A percentile compares a stretch with the other conserved stretches of the same genome.
Evolutionary conservation across 2,888 invertebrate species (phyloP).

Genomic region (Mimachlamys varia): DNA sequence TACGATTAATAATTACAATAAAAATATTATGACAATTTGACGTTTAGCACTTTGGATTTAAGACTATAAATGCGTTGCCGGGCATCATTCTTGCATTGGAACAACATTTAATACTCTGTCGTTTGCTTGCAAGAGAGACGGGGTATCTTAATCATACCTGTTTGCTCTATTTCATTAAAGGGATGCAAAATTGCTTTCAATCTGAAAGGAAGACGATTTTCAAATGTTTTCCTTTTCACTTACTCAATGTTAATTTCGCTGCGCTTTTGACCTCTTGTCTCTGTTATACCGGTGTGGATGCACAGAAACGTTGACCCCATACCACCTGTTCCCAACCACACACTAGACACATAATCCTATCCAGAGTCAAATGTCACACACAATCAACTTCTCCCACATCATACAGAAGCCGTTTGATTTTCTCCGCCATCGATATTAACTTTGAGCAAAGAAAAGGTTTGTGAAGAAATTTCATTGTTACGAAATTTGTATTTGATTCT

Average conservation of each 20-base stretch:
- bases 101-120: no score
- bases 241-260: neutral
- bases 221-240: neutral
- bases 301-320: neutral
- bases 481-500: constrained; percentile 33
- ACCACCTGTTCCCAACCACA: neutral
- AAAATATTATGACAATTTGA: no score
- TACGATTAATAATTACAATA: no score
- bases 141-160: neutral
- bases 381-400: constrained; percentile 28
- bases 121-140: neutral
- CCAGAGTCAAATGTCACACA: constrained; percentile 28
- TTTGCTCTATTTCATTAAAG: constrained; percentile 11
- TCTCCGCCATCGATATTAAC: constrained; percentile 34
- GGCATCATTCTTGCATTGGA: no score
- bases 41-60: no score
- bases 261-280: neutral
- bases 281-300: neutral
- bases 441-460: constrained; percentile 26
- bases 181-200: constrained; percentile 23
- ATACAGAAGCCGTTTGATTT: constrained; percentile 15
- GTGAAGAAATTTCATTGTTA: constrained; percentile 14
- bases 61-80: no score
- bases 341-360: constrained; percentile 7
- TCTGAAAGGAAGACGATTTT: neutral